Conservation (phyloP, 2,113 vertebrate species). For the Menura novaehollandiae region DNA sequence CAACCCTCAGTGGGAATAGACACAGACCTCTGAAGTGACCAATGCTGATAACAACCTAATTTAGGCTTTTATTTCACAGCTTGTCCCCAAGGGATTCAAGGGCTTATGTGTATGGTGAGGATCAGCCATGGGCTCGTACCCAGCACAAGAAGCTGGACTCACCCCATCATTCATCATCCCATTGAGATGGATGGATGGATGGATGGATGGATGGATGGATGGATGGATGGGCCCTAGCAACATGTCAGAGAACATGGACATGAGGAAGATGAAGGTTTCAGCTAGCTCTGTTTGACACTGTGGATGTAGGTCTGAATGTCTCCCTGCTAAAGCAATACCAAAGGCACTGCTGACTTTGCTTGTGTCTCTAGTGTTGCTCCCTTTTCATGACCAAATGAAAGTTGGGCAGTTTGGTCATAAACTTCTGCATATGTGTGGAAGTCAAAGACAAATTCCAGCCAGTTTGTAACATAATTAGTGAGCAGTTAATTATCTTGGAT, state of each 20-base stretch:
- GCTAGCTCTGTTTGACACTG: rapidly evolving
- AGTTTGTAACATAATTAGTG: not conserved
- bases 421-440: not conserved
- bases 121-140: not conserved
- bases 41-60: not conserved
- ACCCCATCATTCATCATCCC: rapidly evolving
- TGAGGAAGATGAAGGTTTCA: not conserved
- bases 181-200: not conserved
- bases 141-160: not conserved
- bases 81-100: not conserved
- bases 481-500: not conserved
- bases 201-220: not conserved
- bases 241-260: rapidly evolving
- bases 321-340: not conserved
- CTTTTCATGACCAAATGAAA: not conserved
- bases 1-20: not conserved
- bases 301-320: not conserved
- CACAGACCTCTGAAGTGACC: not conserved
- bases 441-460: not conserved
- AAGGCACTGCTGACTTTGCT: not conserved
- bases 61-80: not conserved
- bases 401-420: not conserved
- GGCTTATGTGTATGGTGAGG: not conserved
- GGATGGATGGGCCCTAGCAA: rapidly evolving
- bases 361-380: not conserved